Evolutionary conservation across 2,113 vertebrate genomes (phyloP), one percentile per base, ranked within the genome.

Genomic region (Dryoscopus gambensis): DNA sequence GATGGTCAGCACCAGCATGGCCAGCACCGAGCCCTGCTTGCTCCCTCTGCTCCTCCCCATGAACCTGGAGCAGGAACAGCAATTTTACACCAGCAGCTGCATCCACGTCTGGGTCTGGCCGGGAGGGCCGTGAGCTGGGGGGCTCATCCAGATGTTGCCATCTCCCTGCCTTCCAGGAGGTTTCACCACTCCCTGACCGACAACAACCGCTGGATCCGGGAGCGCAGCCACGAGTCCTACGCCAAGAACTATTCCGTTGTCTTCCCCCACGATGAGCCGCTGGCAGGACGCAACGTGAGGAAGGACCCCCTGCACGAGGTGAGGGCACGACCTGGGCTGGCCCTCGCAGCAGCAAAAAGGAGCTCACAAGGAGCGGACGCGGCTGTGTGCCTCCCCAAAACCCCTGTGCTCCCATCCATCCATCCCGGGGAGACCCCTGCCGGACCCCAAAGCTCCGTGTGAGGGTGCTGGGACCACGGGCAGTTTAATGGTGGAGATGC

Each of bases 181-280:
- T 99, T 99, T 84, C 99, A 99, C 67, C 97, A 87, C 86, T 99
- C 98, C 0, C 98, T 99, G 90, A 99, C 99, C 0, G 95, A 95
- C 94, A 98, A 99, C 96, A 85, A 93, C 23, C 98, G 94, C 92
- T 99, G 99, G 99, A 98, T 99, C 87, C 98, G 98, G 13, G 99
- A 99, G 95, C 98, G 99, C 60, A 99, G 99, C 97, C 99, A 99
- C 1, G 99, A 99, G 97, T 99, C 99, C 3, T 99, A 99, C 0
- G 99, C 99, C 86, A 99, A 99, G 96, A 99, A 99, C 96, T 99
- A 99, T 94, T 99, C 99, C 0, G 97, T 99, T 0, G 99, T 99
- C 35, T 99, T 99, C 84, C 99, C 99, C 21, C 98, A 99, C 0
- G 99, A 99, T 0, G 99, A 99, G 95, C 99, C 99, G 0, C 98